Conservation (phyloP, 2,888 invertebrate genomes). For the Hoplodrina ambigua region DNA sequence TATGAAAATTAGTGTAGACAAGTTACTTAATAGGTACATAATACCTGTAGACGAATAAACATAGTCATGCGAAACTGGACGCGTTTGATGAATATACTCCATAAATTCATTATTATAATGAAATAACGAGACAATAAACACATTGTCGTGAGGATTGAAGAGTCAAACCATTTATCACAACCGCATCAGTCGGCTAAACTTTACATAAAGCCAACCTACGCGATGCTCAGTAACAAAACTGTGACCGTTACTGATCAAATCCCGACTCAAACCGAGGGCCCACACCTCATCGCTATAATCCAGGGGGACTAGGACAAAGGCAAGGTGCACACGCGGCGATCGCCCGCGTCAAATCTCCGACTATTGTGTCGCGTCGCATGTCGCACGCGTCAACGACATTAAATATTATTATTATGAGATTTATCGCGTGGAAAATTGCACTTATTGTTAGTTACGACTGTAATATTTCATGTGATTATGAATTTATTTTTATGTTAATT, state of each 20-base stretch:
- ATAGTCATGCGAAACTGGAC: too few relatives aligned
- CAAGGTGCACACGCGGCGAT: conserved; percentile 82
- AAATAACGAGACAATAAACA: conserved; percentile 27
- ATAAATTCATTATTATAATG: neutral
- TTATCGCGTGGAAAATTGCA: conserved; percentile 90
- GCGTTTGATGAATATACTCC: too few relatives aligned
- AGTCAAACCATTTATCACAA: conserved; percentile 58
- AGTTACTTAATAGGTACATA: too few relatives aligned
- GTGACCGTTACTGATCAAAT: conserved; percentile 65
- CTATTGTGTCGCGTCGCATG: conserved; percentile 64
- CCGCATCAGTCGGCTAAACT: conserved; percentile 43
- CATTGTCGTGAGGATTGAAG: conserved; percentile 30
- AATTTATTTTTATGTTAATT: conserved; percentile 89
- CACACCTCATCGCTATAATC: conserved; percentile 70
- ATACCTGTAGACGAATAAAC: too few relatives aligned
- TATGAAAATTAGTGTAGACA: too few relatives aligned
- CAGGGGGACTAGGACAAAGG: conserved; percentile 72
- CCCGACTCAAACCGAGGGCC: conserved; percentile 63
- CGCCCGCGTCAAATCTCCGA: conserved; percentile 81
- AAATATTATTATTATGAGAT: conserved; percentile 89
- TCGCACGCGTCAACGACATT: conserved; percentile 68
- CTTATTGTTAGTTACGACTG: conserved; percentile 84
- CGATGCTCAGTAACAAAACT: conserved; percentile 49
- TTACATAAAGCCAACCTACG: conserved; percentile 47
- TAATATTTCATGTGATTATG: conserved; percentile 87